Evolutionary conservation across 1,140 invertebrate species (phyloP), one percentile per base, ranked within the genome.

Genomic region (Pseudomyrmex gracilis): DNA sequence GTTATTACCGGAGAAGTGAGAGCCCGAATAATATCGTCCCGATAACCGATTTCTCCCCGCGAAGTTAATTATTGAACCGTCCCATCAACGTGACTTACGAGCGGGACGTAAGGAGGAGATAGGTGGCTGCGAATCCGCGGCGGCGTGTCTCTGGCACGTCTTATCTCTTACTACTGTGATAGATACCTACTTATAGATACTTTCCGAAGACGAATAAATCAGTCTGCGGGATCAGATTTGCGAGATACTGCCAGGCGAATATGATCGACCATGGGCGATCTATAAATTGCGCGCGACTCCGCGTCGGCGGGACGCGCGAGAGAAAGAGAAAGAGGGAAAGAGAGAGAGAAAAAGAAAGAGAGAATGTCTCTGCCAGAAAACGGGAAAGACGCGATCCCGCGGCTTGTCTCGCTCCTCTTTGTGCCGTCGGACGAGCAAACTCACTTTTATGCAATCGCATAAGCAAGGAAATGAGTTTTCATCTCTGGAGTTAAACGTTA

Each of bases 11-110:
- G 61, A 34, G 73, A 86, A 85, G 70, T 84, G 86, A 87, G 83
- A 90, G 87, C 66, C 85, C 85, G 91, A 92, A 92, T 90, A 90
- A 89, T 90, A 86, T 90, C 88, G 86, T 88, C 82, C 85, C 84
- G 93, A 93, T 94, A 93, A 94, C 92, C 90, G 90, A 92, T 92
- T 92, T 87, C 34, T 34, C 74, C 84, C 64, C 87, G 80, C 84
- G 63, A 89, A 92, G 89, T 92, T 94, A 94, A 94, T 94, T 94
- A 93, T 94, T 89, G 92, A 93, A 91, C 90, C 91, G 90, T 94
- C 92, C 91, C 90, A 89, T 91, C 89, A 85, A 82, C 83, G 80
- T 93, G 92, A 94, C 90, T 94, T 93, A 93, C 91, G 89, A 89
- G 83, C 84, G 34, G 88, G 89, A 80, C 57, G 80, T 53, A 84